phyloP scores from a whole-genome alignment of 2,797 vertebrate species.

The Periparus ater region DNA sequence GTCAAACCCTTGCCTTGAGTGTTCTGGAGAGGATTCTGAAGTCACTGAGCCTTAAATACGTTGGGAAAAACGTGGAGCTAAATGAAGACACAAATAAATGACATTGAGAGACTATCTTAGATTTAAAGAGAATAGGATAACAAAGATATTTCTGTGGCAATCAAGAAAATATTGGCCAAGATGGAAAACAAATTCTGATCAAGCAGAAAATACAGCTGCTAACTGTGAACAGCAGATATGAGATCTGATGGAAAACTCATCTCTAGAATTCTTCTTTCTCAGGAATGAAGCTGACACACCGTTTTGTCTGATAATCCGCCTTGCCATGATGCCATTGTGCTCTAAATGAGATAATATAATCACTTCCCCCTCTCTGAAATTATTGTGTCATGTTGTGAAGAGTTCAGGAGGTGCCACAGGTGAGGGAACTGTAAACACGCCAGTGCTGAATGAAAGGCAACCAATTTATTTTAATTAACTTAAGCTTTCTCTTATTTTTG shows the following conservation, averaged over 20 bases:
- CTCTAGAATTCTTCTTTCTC: neutral
- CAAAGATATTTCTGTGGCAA: neutral
- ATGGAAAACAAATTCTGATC: neutral
- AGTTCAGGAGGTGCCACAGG: neutral
- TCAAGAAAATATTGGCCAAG: neutral
- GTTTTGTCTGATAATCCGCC: neutral
- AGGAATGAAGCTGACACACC: neutral
- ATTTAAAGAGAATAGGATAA: neutral
- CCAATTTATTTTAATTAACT: neutral
- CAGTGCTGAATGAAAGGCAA: neutral
- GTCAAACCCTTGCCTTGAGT: neutral
- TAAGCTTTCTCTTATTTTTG: neutral
- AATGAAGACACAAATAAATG: neutral
- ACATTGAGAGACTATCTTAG: neutral
- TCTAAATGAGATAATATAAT: neutral
- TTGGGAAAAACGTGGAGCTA: neutral
- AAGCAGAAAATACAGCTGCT: slow-evolving; percentile 5
- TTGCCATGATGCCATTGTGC: neutral
- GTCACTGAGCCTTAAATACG: neutral
- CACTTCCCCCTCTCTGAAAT: neutral
- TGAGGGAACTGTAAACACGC: neutral
- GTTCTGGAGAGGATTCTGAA: neutral
- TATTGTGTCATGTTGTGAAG: neutral
- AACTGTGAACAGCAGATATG: neutral
- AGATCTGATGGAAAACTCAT: neutral